Base-by-base conservation (phyloP, 2,888 invertebrate species). In the Orthosia cruda region DNA sequence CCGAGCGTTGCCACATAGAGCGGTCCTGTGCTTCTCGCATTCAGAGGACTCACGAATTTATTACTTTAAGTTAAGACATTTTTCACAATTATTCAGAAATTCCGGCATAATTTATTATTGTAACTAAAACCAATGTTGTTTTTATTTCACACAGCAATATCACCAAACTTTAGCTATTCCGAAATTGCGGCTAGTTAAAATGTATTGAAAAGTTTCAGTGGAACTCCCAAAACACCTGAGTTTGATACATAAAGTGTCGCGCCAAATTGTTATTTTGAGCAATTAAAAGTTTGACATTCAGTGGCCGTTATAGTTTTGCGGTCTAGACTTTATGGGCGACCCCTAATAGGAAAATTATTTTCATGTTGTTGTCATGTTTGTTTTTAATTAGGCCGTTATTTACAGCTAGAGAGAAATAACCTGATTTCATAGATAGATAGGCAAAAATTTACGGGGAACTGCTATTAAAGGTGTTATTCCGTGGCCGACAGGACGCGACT, bases 231-330 rank as follows among this genome's bases (percentile, higher is more conserved):
- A 63, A 71, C 77, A 81, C 75, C 75, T 79, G 77, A 63, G 63
- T 67, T 63, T 55, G 54, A 47, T 66, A 66, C 49, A 32, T 66
- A 58, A 55, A 70, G 65, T 76, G 63, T 76, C 18, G 23, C 18
- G 26, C 52, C 4, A 76, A 76, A 81, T 66, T 81, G 62, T 32
- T 66, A 50, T 62, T 70, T 40, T 66, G n/a, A 13, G 9, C 76
- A 80, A 80, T 80, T 81, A 71, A 66, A 76, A 81, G 54, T 80
- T 80, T 66, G 15, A 4, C 23, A 13, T 13, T 57, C 52, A 26
- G 40, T 62, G 26, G 49, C 15, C 49, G 13, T 71, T 59, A 76
- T 16, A 47, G 40, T 61, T 68, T 32, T 18, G 47, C n/a, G 61
- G 67, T 54, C 32, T 20, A 49, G 11, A 63, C 23, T 50, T 50